Conservation (phyloP, 2,113 vertebrate genomes). For the Alexandromys fortis region DNA sequence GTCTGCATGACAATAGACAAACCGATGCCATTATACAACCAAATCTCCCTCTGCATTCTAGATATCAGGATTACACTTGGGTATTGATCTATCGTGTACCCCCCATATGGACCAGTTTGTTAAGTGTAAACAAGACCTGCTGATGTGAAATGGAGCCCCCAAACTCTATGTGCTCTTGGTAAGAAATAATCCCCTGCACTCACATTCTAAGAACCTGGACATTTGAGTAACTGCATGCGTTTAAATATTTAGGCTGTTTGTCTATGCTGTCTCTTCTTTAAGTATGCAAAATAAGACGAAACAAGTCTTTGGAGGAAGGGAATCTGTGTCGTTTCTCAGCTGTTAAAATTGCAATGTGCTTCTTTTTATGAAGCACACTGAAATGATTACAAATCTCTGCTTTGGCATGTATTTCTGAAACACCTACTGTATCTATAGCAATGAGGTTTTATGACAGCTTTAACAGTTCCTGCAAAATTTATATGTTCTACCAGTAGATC, state of each 20-base stretch:
- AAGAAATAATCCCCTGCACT: conserved; percentile 88
- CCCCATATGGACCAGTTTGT: conserved; percentile 88
- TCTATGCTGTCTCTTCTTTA: conserved; percentile 78
- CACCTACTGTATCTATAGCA: conserved; percentile 84
- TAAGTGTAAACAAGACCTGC: conserved; percentile 89
- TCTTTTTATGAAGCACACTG: conserved; percentile 78
- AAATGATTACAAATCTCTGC: conserved; percentile 85
- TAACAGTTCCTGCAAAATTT: conserved; percentile 86
- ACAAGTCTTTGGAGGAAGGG: conserved; percentile 82
- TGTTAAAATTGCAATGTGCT: conserved; percentile 82
- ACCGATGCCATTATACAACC: conserved; percentile 93
- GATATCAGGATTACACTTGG: conserved; percentile 98
- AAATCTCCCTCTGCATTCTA: conserved; percentile 95
- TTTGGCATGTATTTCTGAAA: conserved; percentile 82
- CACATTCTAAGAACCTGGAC: conserved; percentile 80
- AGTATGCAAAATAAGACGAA: conserved; percentile 83
- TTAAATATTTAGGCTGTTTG: conserved; percentile 86
- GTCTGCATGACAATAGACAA: conserved; percentile 98
- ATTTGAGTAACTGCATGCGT: conserved; percentile 80
- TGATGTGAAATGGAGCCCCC: conserved; percentile 90
- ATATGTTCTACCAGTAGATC: conserved; percentile 81
- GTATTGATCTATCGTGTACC: conserved; percentile 94
- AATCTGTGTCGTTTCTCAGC: conserved; percentile 76
- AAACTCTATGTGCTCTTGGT: conserved; percentile 87
- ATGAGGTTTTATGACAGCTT: conserved; percentile 85